Evolutionary conservation across 2,113 vertebrate species (phyloP).

Genomic region (Lonchura striata): DNA sequence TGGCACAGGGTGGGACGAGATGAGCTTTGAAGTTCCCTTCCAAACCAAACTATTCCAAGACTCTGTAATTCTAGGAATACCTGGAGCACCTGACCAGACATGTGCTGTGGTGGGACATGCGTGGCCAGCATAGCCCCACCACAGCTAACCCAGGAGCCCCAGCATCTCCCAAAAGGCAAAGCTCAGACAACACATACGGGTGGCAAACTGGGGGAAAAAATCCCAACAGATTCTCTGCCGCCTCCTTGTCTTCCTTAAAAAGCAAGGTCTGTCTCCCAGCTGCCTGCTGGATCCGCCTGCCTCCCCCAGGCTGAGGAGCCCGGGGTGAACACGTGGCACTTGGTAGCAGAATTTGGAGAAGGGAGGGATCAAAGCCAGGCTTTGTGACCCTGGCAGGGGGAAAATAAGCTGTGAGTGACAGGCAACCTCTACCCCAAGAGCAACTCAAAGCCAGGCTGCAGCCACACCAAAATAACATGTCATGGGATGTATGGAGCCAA

Average conservation of each 20-base stretch:
- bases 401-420: neutral
- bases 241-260: constrained; percentile 4
- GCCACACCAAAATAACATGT: neutral
- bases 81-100: neutral
- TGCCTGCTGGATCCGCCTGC: neutral
- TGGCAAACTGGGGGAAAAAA: neutral
- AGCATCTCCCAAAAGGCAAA: neutral
- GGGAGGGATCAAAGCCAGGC: neutral
- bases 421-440: neutral
- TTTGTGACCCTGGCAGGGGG: accelerated
- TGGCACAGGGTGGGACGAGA: neutral
- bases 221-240: neutral
- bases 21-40: neutral
- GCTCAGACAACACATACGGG: neutral
- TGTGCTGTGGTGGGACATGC: accelerated
- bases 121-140: neutral
- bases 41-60: neutral
- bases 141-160: neutral
- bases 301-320: neutral
- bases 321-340: neutral
- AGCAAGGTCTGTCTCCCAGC: constrained; percentile 25
- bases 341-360: accelerated
- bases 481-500: accelerated
- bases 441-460: neutral
- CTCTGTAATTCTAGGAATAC: neutral